A percentile compares a stretch with the other conserved stretches of the same genome.
phyloP scores from a whole-genome alignment of 2,797 vertebrate genomes.

The Bovichtus variegatus region DNA sequence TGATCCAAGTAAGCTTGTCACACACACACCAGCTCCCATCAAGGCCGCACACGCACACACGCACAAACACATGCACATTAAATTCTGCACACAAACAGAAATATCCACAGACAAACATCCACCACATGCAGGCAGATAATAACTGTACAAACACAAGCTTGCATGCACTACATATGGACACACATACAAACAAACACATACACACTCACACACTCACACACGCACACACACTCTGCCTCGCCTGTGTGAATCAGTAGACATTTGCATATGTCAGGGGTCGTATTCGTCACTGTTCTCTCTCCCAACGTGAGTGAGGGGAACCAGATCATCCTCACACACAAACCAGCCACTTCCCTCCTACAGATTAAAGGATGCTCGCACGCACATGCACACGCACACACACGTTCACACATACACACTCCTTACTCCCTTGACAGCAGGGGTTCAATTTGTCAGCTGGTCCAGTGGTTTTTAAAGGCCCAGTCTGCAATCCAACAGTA shows the following conservation, averaged over 20 bases:
- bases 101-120: slow-evolving; percentile 32
- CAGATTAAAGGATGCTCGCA: slow-evolving; percentile 33
- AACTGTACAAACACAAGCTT: slow-evolving; percentile 27
- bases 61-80: background rate
- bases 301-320: slow-evolving; percentile 61
- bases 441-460: slow-evolving; percentile 49
- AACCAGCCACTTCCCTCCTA: slow-evolving; percentile 39
- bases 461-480: slow-evolving; percentile 57
- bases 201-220: background rate
- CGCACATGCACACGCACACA: slow-evolving; percentile 7
- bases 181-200: slow-evolving; percentile 1
- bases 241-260: slow-evolving; percentile 71
- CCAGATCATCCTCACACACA: slow-evolving; percentile 64
- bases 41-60: slow-evolving; percentile 1
- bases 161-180: slow-evolving; percentile 6
- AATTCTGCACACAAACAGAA: slow-evolving; percentile 42
- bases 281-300: slow-evolving; percentile 71
- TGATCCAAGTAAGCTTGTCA: slow-evolving; percentile 92
- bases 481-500: slow-evolving; percentile 18
- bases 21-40: background rate
- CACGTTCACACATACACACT: slow-evolving; percentile 20
- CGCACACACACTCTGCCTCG: slow-evolving; percentile 11
- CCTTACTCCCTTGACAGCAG: slow-evolving; percentile 45
- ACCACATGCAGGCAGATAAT: slow-evolving; percentile 30
- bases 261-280: slow-evolving; percentile 80